Percentiles rank a stretch among this genome's conserved stretches.
Conservation (phyloP, 2,888 invertebrate genomes). For the Mythimna ferrago region DNA sequence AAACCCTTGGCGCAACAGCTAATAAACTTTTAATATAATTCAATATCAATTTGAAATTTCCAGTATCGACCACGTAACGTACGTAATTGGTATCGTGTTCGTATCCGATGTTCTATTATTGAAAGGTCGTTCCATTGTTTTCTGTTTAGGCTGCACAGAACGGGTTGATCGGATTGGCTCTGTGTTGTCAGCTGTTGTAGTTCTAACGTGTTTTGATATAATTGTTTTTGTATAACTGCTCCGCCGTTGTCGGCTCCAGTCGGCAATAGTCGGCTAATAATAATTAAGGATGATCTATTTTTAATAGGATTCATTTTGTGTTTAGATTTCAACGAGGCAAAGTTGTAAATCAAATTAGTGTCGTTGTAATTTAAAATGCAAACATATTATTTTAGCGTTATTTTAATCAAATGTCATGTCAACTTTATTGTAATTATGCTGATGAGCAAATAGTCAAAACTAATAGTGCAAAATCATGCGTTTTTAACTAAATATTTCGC, state of each 20-base stretch:
- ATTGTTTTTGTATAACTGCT: slow-evolving; percentile 49
- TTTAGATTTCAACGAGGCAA: slow-evolving; percentile 24
- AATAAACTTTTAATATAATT: slow-evolving; percentile 61
- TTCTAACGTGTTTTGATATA: slow-evolving; percentile 51
- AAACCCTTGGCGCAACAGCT: slow-evolving; percentile 31
- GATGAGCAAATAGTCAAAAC: not conserved
- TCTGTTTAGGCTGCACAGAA: slow-evolving; percentile 48
- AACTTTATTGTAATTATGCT: not conserved
- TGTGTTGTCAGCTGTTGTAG: slow-evolving; percentile 50
- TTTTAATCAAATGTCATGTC: not conserved
- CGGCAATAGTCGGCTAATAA: slow-evolving; percentile 21
- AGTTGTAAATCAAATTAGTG: slow-evolving; percentile 11
- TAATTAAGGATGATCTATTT: slow-evolving; percentile 50
- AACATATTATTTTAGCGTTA: slow-evolving; percentile 2
- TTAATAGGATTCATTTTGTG: slow-evolving; percentile 33
- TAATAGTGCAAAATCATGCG: not conserved
- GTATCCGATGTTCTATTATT: slow-evolving; percentile 57
- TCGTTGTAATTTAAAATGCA: slow-evolving; percentile 25
- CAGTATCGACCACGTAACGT: slow-evolving; percentile 47
- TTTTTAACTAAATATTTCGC: not conserved
- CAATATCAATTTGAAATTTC: slow-evolving; percentile 60
- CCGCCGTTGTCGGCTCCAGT: not conserved
- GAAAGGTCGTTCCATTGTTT: slow-evolving; percentile 61
- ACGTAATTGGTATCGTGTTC: slow-evolving; percentile 65
- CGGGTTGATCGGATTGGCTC: slow-evolving; percentile 52